Conservation (phyloP, 2,113 vertebrate species). For the Vulpes vulpes region DNA sequence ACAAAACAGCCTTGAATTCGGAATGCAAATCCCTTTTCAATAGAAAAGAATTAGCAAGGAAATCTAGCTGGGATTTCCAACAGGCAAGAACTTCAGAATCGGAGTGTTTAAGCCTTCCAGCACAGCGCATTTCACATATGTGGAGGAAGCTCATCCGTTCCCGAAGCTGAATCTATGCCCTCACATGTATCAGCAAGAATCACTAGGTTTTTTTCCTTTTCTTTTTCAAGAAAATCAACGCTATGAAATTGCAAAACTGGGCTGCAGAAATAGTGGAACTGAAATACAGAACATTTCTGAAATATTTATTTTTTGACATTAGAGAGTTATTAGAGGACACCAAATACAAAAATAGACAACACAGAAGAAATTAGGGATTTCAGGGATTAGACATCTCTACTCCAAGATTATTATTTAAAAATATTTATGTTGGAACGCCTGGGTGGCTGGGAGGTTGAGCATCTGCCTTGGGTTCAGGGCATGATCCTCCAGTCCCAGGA, state of each 20-base stretch:
- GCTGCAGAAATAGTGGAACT: background rate
- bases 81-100: background rate
- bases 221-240: background rate
- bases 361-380: background rate
- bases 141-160: background rate
- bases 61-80: background rate
- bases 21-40: background rate
- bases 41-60: background rate
- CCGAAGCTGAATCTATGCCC: background rate
- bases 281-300: background rate
- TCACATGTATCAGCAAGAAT: background rate
- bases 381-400: background rate
- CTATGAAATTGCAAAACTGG: background rate
- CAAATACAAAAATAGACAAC: background rate
- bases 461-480: no score
- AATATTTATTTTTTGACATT: conserved; percentile 19
- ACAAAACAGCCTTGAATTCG: background rate
- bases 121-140: background rate
- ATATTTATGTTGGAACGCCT: background rate
- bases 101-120: background rate
- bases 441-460: no score
- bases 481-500: no score
- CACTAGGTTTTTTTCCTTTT: background rate
- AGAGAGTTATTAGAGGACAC: background rate
- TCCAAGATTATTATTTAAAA: background rate